A percentile compares a stretch with the other conserved stretches of the same genome.
phyloP scores from a whole-genome alignment of 2,888 invertebrate genomes.

The Drosophila niveifrons region DNA sequence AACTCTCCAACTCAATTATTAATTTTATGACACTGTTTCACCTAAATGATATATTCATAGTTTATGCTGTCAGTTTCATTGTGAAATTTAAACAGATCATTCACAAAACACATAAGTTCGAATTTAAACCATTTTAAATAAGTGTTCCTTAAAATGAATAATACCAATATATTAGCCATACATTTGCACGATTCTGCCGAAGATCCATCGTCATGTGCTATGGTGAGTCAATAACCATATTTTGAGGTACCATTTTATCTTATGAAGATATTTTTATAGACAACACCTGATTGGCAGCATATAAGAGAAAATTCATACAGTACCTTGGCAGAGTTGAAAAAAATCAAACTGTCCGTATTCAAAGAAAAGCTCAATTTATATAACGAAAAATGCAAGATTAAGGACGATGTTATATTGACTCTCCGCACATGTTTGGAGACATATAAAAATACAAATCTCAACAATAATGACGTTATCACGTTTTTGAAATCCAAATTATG shows the following conservation, averaged over 20 bases:
- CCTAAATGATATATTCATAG: background rate
- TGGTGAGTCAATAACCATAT: slow-evolving; percentile 25
- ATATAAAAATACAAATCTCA: slow-evolving; percentile 30
- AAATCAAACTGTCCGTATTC: slow-evolving; percentile 35
- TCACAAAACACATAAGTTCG: slow-evolving; percentile 3
- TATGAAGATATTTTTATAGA: background rate
- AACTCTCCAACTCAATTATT: background rate
- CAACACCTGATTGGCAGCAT: slow-evolving; percentile 29
- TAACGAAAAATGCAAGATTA: slow-evolving; percentile 37
- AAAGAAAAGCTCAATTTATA: slow-evolving; percentile 43
- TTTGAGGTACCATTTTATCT: too few relatives aligned
- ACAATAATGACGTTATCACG: slow-evolving; percentile 23
- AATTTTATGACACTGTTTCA: background rate
- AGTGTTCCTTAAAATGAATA: slow-evolving; percentile 32
- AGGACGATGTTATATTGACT: slow-evolving; percentile 39
- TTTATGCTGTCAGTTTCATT: background rate
- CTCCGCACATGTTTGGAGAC: slow-evolving; percentile 42
- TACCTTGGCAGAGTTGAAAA: slow-evolving; percentile 31
- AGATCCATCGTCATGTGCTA: slow-evolving; percentile 12
- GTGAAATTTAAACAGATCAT: background rate
- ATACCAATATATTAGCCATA: slow-evolving; percentile 37
- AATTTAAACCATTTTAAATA: slow-evolving; percentile 2
- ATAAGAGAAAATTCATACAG: slow-evolving; percentile 27
- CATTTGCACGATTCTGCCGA: slow-evolving; percentile 34
- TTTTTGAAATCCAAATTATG: slow-evolving; percentile 30